phyloP scores from a whole-genome alignment of 2,797 vertebrate genomes.

The Arnoldichthys spilopterus region DNA sequence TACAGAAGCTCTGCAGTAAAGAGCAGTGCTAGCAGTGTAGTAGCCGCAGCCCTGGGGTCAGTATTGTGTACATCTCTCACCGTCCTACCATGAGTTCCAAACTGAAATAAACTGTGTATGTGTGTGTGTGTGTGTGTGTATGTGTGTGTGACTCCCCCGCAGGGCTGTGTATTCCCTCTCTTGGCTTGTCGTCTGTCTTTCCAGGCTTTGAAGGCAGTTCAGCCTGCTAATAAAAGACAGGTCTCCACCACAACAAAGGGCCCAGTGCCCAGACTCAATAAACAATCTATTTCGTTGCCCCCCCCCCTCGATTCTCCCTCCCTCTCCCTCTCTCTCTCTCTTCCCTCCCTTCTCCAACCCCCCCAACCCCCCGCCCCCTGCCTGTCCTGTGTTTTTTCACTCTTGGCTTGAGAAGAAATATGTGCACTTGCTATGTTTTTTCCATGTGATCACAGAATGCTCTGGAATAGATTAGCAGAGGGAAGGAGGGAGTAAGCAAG shows the following conservation, averaged over 20 bases:
- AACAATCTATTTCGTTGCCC: slow-evolving; percentile 79
- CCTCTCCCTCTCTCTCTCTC: slow-evolving; percentile 39
- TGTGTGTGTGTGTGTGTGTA: slow-evolving; percentile 66
- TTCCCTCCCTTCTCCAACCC: slow-evolving; percentile 49
- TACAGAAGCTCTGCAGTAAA: slow-evolving; percentile 10
- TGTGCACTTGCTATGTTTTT: slow-evolving; percentile 80
- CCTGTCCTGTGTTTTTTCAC: slow-evolving; percentile 71
- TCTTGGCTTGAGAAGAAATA: slow-evolving; percentile 77
- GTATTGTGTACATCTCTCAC: slow-evolving; percentile 23
- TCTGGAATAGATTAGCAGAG: slow-evolving; percentile 75
- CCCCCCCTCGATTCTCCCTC: slow-evolving; percentile 50
- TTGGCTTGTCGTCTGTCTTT: slow-evolving; percentile 84
- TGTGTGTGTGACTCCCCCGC: slow-evolving; percentile 61
- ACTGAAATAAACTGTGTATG: slow-evolving; percentile 55
- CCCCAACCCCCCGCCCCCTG: slow-evolving; percentile 52
- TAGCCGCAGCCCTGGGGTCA: slow-evolving; percentile 13
- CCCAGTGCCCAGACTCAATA: slow-evolving; percentile 79
- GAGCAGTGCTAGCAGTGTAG: slow-evolving; percentile 1
- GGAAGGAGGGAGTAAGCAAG: slow-evolving; percentile 57
- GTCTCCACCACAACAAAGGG: slow-evolving; percentile 87
- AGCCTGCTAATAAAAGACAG: slow-evolving; percentile 86
- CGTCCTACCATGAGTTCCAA: slow-evolving; percentile 50
- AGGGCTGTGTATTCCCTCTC: slow-evolving; percentile 78
- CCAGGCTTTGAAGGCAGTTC: slow-evolving; percentile 89
- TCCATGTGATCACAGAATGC: slow-evolving; percentile 74